Conservation (phyloP, 2,113 vertebrate genomes). For the Hippoglossus stenolepis region DNA sequence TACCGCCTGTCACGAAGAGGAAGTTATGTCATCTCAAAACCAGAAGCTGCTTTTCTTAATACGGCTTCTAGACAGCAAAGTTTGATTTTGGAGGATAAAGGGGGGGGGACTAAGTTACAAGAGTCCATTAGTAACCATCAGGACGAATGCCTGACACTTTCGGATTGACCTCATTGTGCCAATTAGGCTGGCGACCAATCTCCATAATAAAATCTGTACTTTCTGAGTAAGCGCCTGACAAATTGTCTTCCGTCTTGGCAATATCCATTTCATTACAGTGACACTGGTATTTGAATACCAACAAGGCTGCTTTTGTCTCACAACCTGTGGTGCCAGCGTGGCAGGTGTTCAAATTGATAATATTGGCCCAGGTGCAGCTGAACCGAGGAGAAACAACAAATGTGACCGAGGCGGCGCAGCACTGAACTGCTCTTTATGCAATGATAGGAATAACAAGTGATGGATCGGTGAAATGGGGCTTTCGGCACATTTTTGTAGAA, state of each 20-base stretch:
- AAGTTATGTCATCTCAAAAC: conserved; percentile 14
- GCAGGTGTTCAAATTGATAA: conserved; percentile 63
- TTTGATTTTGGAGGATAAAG: conserved; percentile 2
- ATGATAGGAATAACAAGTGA: background rate
- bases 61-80: background rate
- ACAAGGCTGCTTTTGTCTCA: conserved; percentile 53
- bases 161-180: conserved; percentile 45
- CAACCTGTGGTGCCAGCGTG: conserved; percentile 36
- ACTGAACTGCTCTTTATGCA: background rate
- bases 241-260: conserved; percentile 56
- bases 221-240: conserved; percentile 54
- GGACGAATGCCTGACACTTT: conserved; percentile 30
- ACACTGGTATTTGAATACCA: conserved; percentile 59
- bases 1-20: conserved; percentile 15
- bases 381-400: conserved; percentile 37
- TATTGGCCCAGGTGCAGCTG: conserved; percentile 55
- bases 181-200: conserved; percentile 52
- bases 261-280: conserved; percentile 60
- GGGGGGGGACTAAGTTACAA: background rate
- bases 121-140: background rate
- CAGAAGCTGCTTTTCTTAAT: background rate
- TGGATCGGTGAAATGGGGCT: no score
- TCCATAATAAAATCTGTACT: conserved; percentile 54
- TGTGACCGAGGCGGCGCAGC: conserved; percentile 14
- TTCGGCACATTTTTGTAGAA: no score